Conservation (phyloP, 1,140 invertebrate genomes). For the Periplaneta americana region DNA sequence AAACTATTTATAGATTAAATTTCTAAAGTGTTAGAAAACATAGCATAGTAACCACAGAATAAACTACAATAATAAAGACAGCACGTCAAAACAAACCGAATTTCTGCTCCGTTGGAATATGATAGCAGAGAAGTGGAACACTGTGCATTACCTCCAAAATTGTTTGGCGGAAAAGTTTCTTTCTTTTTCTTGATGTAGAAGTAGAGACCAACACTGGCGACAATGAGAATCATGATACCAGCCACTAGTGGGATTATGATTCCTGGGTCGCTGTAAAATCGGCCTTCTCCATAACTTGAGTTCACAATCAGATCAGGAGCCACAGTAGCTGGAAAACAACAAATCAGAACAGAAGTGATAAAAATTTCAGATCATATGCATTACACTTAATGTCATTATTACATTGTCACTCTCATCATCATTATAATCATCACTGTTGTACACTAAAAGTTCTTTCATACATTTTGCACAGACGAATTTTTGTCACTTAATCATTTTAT, state of each 20-base stretch:
- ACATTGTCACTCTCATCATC: no score
- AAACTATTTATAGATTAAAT: no score
- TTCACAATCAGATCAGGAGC: conserved; percentile 34
- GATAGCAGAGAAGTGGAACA: no score
- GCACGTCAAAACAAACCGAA: no score
- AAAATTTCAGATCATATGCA: background rate
- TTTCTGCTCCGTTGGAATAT: no score
- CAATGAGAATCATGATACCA: conserved; percentile 18
- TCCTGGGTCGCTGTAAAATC: conserved; percentile 37
- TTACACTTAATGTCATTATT: background rate
- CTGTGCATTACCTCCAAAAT: conserved; percentile 9
- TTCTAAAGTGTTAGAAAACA: no score
- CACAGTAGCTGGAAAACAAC: conserved; percentile 32
- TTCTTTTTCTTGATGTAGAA: conserved; percentile 9
- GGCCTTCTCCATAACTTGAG: conserved; percentile 25
- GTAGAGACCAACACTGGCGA: background rate
- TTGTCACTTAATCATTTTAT: no score
- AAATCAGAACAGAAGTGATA: background rate
- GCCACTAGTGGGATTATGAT: conserved; percentile 36
- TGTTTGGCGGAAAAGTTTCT: conserved; percentile 1
- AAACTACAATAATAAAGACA: no score
- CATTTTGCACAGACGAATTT: no score
- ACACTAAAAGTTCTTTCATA: no score
- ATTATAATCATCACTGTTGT: no score
- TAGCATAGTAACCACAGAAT: no score